Conservation (phyloP, 1,140 invertebrate genomes). For the Drosophila athabasca region DNA sequence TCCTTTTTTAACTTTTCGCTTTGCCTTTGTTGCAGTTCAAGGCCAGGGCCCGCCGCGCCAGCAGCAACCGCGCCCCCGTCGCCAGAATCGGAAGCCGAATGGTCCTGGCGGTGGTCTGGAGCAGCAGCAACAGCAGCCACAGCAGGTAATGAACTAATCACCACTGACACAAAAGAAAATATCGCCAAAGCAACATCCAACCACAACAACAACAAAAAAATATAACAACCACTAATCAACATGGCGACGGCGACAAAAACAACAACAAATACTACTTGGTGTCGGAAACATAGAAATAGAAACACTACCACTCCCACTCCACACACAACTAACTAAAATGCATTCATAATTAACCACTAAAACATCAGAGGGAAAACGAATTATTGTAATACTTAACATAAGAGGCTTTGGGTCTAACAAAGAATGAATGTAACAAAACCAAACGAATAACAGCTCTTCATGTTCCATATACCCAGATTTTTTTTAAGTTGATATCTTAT, state of each 20-base stretch:
- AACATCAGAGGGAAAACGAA: slow-evolving; percentile 19
- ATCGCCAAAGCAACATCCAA: slow-evolving; percentile 36
- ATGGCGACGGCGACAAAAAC: slow-evolving; percentile 41
- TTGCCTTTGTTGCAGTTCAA: slow-evolving; percentile 39
- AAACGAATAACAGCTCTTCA: slow-evolving; percentile 15
- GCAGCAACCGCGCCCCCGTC: slow-evolving; percentile 71
- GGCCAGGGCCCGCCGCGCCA: slow-evolving; percentile 71
- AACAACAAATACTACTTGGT: slow-evolving; percentile 46
- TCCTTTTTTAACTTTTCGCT: not conserved
- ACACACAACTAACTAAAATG: slow-evolving; percentile 48
- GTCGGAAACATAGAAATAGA: slow-evolving; percentile 42
- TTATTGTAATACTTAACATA: slow-evolving; percentile 42
- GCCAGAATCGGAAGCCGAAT: slow-evolving; percentile 78
- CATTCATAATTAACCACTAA: slow-evolving; percentile 60
- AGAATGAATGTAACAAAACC: slow-evolving; percentile 6
- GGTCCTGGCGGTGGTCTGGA: slow-evolving; percentile 74
- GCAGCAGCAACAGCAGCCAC: slow-evolving; percentile 76
- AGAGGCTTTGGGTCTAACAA: slow-evolving; percentile 70
- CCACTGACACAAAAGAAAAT: slow-evolving; percentile 41
- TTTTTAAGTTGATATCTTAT: slow-evolving; percentile 41
- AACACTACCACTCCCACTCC: not conserved
- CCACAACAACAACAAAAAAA: slow-evolving; percentile 44
- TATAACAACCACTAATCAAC: slow-evolving; percentile 35
- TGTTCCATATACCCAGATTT: slow-evolving; percentile 1
- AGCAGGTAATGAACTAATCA: slow-evolving; percentile 82